phyloP scores from a whole-genome alignment of 2,888 invertebrate species.

The Pollenia amentaria region DNA sequence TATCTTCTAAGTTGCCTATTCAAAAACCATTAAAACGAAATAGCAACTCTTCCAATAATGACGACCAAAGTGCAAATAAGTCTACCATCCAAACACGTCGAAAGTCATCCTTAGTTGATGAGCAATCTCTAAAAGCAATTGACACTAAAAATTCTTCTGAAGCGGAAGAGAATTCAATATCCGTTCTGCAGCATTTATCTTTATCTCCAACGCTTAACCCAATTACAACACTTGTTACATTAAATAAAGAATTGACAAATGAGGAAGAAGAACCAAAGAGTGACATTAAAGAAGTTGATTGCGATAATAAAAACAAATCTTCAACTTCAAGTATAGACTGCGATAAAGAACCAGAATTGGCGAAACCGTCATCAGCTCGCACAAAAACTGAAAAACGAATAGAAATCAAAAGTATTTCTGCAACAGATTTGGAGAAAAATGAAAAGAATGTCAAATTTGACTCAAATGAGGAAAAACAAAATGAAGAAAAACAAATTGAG shows the following conservation, averaged over 20 bases:
- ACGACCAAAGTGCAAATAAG: conserved; percentile 59
- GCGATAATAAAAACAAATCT: conserved; percentile 10
- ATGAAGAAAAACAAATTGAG: not conserved
- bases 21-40: conserved; percentile 77
- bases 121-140: conserved; percentile 75
- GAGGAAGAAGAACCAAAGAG: conserved; percentile 44
- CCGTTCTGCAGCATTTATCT: conserved; percentile 74
- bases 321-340: not conserved
- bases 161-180: conserved; percentile 39
- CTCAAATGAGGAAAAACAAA: not conserved
- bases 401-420: not conserved
- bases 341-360: conserved; percentile 5
- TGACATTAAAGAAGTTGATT: conserved; percentile 28
- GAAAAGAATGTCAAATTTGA: not conserved
- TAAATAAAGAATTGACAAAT: conserved; percentile 10
- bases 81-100: conserved; percentile 74
- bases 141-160: conserved; percentile 72
- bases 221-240: not conserved
- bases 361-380: not conserved
- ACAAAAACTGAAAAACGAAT: not conserved
- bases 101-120: conserved; percentile 80
- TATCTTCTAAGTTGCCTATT: conserved; percentile 73
- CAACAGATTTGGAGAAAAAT: not conserved
- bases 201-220: conserved; percentile 48
- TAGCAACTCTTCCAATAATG: conserved; percentile 73